Percentiles rank a stretch among this genome's conserved stretches.
Evolutionary conservation across 2,113 vertebrate species (phyloP).

Genomic region (Lagopus leucura): DNA sequence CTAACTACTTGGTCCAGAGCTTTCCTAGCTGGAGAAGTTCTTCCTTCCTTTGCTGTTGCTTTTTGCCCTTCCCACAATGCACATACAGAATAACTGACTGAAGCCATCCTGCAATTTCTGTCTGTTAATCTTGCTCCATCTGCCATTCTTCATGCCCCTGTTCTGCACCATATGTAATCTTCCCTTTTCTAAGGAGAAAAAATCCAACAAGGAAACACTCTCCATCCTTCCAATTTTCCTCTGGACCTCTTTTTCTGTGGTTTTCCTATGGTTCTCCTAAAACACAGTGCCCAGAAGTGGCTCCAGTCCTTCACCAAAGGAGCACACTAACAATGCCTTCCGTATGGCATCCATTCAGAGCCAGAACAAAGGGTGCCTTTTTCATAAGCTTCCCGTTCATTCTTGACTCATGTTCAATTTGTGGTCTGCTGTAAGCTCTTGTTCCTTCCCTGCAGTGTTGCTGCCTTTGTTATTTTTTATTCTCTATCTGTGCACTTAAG

Average conservation of each 20-base stretch:
- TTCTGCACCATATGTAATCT: neutral
- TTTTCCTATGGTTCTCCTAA: neutral
- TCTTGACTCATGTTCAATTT: slow-evolving; percentile 6
- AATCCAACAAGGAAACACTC: neutral
- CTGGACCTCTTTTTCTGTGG: neutral
- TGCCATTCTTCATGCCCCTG: neutral
- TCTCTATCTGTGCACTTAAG: neutral
- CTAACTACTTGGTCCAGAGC: neutral
- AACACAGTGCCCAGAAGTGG: neutral
- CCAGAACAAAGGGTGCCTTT: neutral
- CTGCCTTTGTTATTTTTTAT: neutral
- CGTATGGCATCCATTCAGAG: neutral
- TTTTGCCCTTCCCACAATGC: neutral
- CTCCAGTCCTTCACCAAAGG: neutral
- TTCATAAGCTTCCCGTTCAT: neutral
- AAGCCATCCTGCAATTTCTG: neutral
- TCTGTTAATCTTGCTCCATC: neutral
- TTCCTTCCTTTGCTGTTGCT: neutral
- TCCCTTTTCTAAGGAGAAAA: neutral
- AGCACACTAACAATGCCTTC: neutral
- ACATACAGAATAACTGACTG: neutral
- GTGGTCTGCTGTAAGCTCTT: neutral
- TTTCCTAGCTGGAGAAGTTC: neutral
- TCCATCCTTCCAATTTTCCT: neutral
- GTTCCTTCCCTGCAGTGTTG: neutral